Conservation (phyloP, 2,888 invertebrate species). For the Mycalesis mineus region DNA sequence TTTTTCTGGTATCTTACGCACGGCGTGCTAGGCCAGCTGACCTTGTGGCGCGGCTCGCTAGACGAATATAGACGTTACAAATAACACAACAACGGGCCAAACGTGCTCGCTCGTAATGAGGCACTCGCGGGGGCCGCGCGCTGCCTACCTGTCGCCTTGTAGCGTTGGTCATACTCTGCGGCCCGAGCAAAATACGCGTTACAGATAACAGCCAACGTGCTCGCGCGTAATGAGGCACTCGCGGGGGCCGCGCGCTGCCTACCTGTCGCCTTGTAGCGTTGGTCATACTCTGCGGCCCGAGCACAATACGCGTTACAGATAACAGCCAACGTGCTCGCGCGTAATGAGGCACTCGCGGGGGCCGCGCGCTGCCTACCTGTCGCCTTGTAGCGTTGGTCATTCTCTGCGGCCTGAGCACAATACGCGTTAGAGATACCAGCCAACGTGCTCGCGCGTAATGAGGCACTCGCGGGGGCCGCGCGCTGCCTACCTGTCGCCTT, state of each 20-base stretch:
- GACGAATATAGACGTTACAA: constrained; percentile 48
- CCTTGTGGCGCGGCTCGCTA: constrained; percentile 48
- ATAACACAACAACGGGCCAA: constrained; percentile 33
- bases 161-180: not conserved
- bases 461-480: not conserved
- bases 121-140: constrained; percentile 38
- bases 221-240: constrained; percentile 48
- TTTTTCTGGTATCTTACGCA: constrained; percentile 62
- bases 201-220: constrained; percentile 36
- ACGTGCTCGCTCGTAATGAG: constrained; percentile 41
- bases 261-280: not conserved
- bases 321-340: constrained; percentile 32
- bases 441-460: not conserved
- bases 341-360: constrained; percentile 48
- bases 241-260: constrained; percentile 20
- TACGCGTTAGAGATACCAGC: not conserved
- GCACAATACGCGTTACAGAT: constrained; percentile 36
- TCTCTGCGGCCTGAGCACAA: not conserved
- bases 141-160: not conserved
- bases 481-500: not conserved
- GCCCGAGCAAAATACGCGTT: constrained; percentile 29
- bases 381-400: not conserved
- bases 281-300: not conserved
- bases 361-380: constrained; percentile 9
- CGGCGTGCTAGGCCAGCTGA: constrained; percentile 49